Conservation (phyloP, 2,888 invertebrate genomes). For the Zygogramma bicolorata region DNA sequence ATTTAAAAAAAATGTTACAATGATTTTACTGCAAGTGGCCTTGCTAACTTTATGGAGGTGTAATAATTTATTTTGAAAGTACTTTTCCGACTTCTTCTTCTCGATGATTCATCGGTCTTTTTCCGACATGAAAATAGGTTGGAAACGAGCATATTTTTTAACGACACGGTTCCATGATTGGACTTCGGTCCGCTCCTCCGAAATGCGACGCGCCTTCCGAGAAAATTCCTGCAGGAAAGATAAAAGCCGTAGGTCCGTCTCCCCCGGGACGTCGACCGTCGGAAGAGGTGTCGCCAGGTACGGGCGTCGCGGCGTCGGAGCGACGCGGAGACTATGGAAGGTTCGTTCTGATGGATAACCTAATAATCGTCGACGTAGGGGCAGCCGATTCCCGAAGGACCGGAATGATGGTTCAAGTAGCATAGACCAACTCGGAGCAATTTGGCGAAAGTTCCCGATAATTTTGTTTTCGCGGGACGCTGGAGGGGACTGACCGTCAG, state of each 20-base stretch:
- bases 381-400: conserved; percentile 61
- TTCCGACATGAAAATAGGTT: too few species aligned
- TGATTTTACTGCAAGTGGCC: too few species aligned
- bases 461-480: conserved; percentile 58
- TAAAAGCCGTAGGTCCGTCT: conserved; percentile 54
- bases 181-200: conserved; percentile 19
- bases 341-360: conserved; percentile 62
- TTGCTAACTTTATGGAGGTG: too few species aligned
- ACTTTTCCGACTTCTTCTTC: too few species aligned
- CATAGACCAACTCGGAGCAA: conserved; percentile 73
- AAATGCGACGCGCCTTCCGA: not conserved
- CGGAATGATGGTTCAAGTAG: conserved; percentile 59
- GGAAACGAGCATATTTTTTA: not conserved
- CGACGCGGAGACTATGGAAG: conserved; percentile 40
- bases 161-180: not conserved
- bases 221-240: conserved; percentile 53
- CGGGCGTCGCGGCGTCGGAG: conserved; percentile 9
- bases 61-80: too few species aligned
- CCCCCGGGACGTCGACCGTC: conserved; percentile 54
- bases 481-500: not conserved
- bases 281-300: conserved; percentile 57
- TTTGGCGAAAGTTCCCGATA: conserved; percentile 66
- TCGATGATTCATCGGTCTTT: too few species aligned
- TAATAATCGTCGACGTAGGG: conserved; percentile 66
- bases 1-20: too few species aligned